Percentiles rank a stretch among this genome's conserved stretches.
Evolutionary conservation across 2,888 invertebrate species (phyloP).

Genomic region (Agapostemon virescens): DNA sequence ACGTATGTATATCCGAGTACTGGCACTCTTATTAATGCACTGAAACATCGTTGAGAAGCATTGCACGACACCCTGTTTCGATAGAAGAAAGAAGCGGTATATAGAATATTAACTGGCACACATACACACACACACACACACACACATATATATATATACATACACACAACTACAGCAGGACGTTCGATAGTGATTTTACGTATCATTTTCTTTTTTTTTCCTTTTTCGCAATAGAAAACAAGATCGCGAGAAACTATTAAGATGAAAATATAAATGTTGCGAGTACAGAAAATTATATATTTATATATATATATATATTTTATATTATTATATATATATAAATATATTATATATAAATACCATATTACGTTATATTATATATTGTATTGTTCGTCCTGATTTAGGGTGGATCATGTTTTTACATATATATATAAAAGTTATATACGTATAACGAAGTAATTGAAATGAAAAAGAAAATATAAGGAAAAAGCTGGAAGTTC

Average conservation of each 20-base stretch:
- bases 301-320: conserved; percentile 68
- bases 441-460: conserved; percentile 55
- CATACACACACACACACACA: too few relatives aligned
- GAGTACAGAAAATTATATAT: conserved; percentile 64
- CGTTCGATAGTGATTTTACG: conserved; percentile 11
- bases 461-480: conserved; percentile 43
- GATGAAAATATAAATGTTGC: conserved; percentile 50
- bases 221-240: conserved; percentile 39
- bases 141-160: too few relatives aligned
- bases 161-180: conserved; percentile 25
- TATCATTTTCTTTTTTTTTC: neutral
- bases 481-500: conserved; percentile 59
- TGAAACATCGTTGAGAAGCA: conserved; percentile 4
- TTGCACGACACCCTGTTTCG: conserved; percentile 41
- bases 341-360: conserved; percentile 67
- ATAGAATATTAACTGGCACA: conserved; percentile 15
- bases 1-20: conserved; percentile 16
- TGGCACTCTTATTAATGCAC: conserved; percentile 44
- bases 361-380: conserved; percentile 68
- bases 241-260: conserved; percentile 45
- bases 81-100: conserved; percentile 37
- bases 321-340: conserved; percentile 61
- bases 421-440: conserved; percentile 43
- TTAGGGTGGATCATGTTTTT: conserved; percentile 63
- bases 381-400: conserved; percentile 62